Base-by-base conservation (phyloP, 2,113 vertebrate species). In the Opisthocomus hoazin region DNA sequence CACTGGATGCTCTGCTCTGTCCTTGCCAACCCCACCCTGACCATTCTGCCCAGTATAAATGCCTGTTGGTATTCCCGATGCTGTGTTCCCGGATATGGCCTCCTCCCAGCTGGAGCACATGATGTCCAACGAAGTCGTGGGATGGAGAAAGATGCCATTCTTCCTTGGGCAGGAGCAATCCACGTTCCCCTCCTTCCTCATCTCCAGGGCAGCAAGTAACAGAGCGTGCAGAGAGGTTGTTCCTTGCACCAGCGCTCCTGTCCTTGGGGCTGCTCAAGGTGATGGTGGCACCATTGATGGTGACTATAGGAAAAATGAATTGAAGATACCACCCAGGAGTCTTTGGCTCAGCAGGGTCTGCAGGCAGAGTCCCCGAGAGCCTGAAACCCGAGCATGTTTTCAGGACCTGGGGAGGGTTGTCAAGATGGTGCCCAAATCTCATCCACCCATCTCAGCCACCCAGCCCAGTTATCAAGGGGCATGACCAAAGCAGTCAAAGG, bases 61-160 rank as follows among this genome's bases (percentile, higher is more conserved):
- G 24, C 36, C 48, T 1, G 1, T 10, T 27, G 53, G 30, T 3
- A 18, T 48, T 53, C n/a, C 51, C 37, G 7, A 3, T 26, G 60
- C 64, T 0, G 1, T 29, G 19, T 10, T 39, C 3, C 68, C 43
- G 78, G 37, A 23, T 27, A 20, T 5, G 32, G 43, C 18, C 50
- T 41, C 6, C 2, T 75, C 36, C 66, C 53, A 16, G 22, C 45
- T 39, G 46, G 34, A n/a, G 12, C 0, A 0, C 12, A 2, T 17
- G 37, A 15, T 24, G 29, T 29, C 10, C 1, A 3, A 37, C 2
- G 1, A 45, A 50, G 23, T 6, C 8, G 2, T 20, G 37, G 29
- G 70, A 51, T 53, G 37, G 78, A 68, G 46, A 58, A 51, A 39
- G 23, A 45, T 10, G 7, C 15, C 58, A 51, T 5, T 60, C 53